Evolutionary conservation across 2,113 vertebrate species (phyloP), one percentile per base, ranked within the genome.

Genomic region (Gallinago jamesoni): DNA sequence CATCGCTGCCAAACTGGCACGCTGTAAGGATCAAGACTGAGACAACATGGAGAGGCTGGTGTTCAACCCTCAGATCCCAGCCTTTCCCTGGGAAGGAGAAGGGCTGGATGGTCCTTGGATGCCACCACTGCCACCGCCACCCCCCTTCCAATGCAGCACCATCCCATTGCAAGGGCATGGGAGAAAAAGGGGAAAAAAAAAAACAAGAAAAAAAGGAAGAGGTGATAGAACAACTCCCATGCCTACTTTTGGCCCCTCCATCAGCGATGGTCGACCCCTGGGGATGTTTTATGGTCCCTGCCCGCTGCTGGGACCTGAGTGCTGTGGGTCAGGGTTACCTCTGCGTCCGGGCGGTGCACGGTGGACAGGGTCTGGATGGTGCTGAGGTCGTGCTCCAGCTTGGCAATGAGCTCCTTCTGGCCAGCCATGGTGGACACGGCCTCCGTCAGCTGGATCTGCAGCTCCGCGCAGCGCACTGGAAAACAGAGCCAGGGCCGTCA

Each of bases 361-460:
- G 98, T 93, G 8, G 98, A 95, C 97, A 99, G 97, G 88, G 98
- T 94, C 94, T 99, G 99, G 88, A 99, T 96, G 97, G 99, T 99
- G 98, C 99, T 99, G 63, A 99, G 98, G 97, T 99, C 99, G 0
- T 99, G 98, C 96, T 99, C 99, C 97, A 99, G 97, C 75, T 98
- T 99, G 80, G 98, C 92, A 24, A 99, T 99, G 31, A 99, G 98
- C 79, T 99, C 98, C 93, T 99, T 99, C 97, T 99, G 99, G 89
- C 99, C 98, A 0, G 98, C 84, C 17, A 98, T 98, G 2, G 97
- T 98, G 68, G 97, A 94, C 68, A 98, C 98, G 0, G 99, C 98
- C 31, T 99, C 98, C 0, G 98, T 98, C 94, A 99, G 98, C 91
- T 99, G 99, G 86, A 97, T 63, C 98, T 99, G 99, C 79, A 99